phyloP scores from a whole-genome alignment of 2,888 invertebrate species.

The Mellilla xanthometata region DNA sequence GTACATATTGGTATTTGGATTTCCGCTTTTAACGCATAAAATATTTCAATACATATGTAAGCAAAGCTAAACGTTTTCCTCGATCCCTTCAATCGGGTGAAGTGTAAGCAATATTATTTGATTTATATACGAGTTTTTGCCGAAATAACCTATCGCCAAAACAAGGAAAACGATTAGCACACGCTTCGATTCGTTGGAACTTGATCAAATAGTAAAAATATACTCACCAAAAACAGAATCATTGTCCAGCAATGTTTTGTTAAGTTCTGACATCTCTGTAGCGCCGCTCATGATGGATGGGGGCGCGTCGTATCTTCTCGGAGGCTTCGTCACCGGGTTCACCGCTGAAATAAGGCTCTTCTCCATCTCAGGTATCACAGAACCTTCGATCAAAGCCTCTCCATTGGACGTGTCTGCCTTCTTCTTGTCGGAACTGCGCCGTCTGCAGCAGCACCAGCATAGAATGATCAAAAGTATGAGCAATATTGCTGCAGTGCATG shows the following conservation, averaged over 20 bases:
- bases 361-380: conserved; percentile 91
- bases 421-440: conserved; percentile 80
- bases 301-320: conserved; percentile 89
- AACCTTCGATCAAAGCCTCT: conserved; percentile 88
- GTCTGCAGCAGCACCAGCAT: conserved; percentile 82
- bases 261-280: conserved; percentile 92
- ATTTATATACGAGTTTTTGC: conserved; percentile 15
- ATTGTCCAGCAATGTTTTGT: conserved; percentile 90
- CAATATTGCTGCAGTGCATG: conserved; percentile 73
- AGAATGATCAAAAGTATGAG: conserved; percentile 74
- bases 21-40: conserved; percentile 2
- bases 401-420: conserved; percentile 83
- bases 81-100: conserved; percentile 6
- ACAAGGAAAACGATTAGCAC: conserved; percentile 11
- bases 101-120: conserved; percentile 17
- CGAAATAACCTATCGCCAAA: conserved; percentile 6
- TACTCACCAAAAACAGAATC: conserved; percentile 90
- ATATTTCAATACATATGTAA: conserved; percentile 1
- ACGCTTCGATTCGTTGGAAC: conserved; percentile 1
- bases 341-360: conserved; percentile 92
- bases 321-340: conserved; percentile 93
- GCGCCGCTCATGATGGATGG: conserved; percentile 87
- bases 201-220: conserved; percentile 9
- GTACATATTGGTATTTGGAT: neutral
- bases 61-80: conserved; percentile 15